Conservation (phyloP, 2,888 invertebrate species). For the Notocelia uddmanniana region DNA sequence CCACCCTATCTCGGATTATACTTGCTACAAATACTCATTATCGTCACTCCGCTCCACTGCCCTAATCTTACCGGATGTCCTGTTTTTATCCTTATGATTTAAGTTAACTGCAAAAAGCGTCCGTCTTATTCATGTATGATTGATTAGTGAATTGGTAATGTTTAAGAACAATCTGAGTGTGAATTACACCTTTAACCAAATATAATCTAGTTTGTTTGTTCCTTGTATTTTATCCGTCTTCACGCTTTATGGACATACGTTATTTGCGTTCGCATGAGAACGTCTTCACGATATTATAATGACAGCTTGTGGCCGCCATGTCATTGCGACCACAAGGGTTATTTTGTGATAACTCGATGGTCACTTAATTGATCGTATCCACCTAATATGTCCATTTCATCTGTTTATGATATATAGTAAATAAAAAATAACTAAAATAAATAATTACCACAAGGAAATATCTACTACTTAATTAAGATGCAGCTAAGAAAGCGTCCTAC, state of each 20-base stretch:
- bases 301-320: too few relatives aligned
- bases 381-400: too few relatives aligned
- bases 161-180: background rate
- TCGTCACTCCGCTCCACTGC: constrained; percentile 28
- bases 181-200: background rate
- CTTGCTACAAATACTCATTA: constrained; percentile 29
- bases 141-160: background rate
- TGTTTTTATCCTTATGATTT: constrained; percentile 29
- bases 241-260: background rate
- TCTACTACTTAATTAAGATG: too few relatives aligned
- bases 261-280: too few relatives aligned
- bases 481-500: too few relatives aligned
- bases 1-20: constrained; percentile 27
- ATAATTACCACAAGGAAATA: too few relatives aligned
- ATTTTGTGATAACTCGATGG: background rate
- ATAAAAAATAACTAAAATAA: too few relatives aligned
- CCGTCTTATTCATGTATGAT: background rate
- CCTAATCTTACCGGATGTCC: constrained; percentile 31
- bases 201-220: background rate
- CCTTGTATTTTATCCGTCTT: background rate
- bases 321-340: background rate
- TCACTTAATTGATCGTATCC: too few relatives aligned
- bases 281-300: background rate
- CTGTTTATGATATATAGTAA: too few relatives aligned
- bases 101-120: constrained; percentile 15